phyloP scores from a whole-genome alignment of 1,140 invertebrate genomes.

The Proctacanthus coquilletti region DNA sequence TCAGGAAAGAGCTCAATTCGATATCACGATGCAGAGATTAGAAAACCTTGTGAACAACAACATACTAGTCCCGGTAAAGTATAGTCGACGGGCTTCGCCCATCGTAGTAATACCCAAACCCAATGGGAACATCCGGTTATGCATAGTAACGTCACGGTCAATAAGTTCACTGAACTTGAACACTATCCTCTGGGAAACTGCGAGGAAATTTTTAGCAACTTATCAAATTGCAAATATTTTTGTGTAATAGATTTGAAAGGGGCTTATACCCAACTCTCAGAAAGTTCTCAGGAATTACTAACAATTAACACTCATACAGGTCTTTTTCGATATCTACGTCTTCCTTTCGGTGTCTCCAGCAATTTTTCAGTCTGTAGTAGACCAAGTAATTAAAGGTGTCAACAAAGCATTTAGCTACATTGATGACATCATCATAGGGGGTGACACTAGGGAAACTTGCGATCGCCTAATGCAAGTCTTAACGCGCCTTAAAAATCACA shows the following conservation, averaged over 20 bases:
- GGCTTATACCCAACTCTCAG: slow-evolving; percentile 15
- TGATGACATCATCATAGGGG: slow-evolving; percentile 7
- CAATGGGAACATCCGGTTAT: neutral
- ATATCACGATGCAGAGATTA: neutral
- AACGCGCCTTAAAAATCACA: slow-evolving; percentile 1
- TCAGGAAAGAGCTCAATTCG: neutral
- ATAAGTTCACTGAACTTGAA: too few relatives aligned
- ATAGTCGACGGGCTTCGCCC: neutral
- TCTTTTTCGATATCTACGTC: slow-evolving; percentile 8
- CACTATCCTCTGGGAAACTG: too few relatives aligned
- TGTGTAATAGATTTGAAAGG: slow-evolving; percentile 9
- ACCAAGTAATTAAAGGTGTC: slow-evolving; percentile 7
- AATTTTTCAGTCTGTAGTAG: slow-evolving; percentile 10
- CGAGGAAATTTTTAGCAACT: slow-evolving; percentile 11
- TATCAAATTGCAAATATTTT: slow-evolving; percentile 2
- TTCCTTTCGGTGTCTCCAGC: slow-evolving; percentile 10
- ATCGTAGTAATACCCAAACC: neutral
- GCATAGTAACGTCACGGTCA: neutral
- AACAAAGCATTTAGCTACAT: slow-evolving; percentile 1
- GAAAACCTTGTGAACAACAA: neutral
- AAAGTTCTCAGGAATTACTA: slow-evolving; percentile 7
- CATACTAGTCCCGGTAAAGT: neutral
- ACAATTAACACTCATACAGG: slow-evolving; percentile 10
- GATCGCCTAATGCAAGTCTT: slow-evolving; percentile 2
- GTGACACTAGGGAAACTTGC: slow-evolving; percentile 1